Conservation (phyloP, 2,113 vertebrate genomes). For the Isichthys henryi region DNA sequence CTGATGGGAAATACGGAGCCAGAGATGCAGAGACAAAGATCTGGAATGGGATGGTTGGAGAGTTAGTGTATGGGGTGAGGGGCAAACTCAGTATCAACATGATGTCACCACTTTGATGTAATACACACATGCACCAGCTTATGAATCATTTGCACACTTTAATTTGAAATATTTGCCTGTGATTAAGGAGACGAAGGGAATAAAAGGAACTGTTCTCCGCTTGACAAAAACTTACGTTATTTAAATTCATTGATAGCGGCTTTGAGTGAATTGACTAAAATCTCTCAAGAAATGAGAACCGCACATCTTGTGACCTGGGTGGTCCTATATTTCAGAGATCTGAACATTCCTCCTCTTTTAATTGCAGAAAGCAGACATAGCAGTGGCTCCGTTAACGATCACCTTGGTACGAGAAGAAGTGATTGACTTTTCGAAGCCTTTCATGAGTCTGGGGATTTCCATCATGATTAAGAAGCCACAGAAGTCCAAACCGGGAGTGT, state of each 20-base stretch:
- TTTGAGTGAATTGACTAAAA: background rate
- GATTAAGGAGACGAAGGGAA: background rate
- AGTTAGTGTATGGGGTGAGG: conserved; percentile 95
- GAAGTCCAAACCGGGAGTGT: conserved; percentile 96
- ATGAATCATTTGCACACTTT: background rate
- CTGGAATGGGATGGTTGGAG: conserved; percentile 98
- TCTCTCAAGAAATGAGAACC: background rate
- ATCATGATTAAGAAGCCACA: conserved; percentile 99
- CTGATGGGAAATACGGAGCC: conserved; percentile 93
- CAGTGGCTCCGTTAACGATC: conserved; percentile 88
- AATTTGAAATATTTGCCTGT: background rate
- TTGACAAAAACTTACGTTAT: background rate
- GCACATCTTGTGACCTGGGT: background rate
- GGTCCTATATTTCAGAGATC: conserved; percentile 9
- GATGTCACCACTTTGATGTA: background rate
- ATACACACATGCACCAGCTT: background rate
- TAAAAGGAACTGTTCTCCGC: background rate
- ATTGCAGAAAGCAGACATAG: conserved; percentile 93
- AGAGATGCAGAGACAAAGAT: conserved; percentile 97
- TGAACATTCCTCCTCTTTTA: conserved; percentile 21
- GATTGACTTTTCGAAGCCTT: conserved; percentile 97
- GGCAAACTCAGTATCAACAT: background rate
- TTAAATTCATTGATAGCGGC: background rate
- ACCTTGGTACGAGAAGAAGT: conserved; percentile 94
- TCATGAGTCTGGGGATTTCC: conserved; percentile 97